phyloP scores from a whole-genome alignment of 2,797 vertebrate genomes.

The Dryobates pubescens region DNA sequence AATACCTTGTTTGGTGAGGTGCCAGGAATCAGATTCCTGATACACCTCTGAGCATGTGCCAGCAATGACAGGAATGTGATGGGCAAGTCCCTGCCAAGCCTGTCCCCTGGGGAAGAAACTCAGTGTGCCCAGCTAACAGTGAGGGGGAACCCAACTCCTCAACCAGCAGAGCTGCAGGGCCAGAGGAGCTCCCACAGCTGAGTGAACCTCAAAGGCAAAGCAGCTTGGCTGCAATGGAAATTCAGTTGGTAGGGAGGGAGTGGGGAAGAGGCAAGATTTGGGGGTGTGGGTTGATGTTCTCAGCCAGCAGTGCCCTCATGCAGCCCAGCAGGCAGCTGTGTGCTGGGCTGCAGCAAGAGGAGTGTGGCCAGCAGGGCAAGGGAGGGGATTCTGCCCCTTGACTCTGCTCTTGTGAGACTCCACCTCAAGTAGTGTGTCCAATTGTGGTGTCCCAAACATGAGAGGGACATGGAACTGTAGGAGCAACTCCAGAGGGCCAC shows the following conservation, averaged over 20 bases:
- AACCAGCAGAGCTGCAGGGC: not conserved
- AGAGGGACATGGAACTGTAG: too few species aligned
- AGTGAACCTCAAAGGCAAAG: not conserved
- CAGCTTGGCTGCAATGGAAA: not conserved
- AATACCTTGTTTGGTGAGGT: not conserved
- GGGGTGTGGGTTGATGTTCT: too few species aligned
- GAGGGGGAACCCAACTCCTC: not conserved
- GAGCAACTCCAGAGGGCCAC: too few species aligned
- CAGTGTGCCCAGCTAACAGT: not conserved
- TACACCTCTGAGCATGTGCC: not conserved
- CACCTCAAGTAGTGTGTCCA: too few species aligned
- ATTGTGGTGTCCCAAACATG: too few species aligned
- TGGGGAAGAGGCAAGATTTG: not conserved
- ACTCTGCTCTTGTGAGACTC: too few species aligned
- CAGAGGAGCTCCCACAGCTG: not conserved
- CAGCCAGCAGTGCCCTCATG: too few species aligned
- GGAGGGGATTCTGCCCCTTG: too few species aligned
- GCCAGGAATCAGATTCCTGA: not conserved
- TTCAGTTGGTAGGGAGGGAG: not conserved
- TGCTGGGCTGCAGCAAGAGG: too few species aligned
- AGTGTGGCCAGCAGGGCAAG: too few species aligned
- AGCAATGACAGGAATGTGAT: not conserved
- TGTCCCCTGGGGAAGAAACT: not conserved
- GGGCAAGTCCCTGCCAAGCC: not conserved
- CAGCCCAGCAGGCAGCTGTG: too few species aligned